Base-by-base conservation (phyloP, 1,140 invertebrate species). In the Melitaea cinxia region DNA sequence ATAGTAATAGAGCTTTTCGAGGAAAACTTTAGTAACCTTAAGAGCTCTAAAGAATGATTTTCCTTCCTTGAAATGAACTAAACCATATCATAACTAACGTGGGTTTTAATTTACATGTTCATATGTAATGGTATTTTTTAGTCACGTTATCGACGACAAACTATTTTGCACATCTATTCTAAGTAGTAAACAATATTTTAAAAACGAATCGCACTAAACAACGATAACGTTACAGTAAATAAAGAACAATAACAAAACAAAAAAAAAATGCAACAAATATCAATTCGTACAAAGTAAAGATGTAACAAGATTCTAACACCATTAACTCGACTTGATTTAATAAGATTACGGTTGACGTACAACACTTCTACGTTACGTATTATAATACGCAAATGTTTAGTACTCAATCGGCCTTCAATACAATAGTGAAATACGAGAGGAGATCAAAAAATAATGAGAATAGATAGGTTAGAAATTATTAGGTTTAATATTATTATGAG, bases 311-410 rank as follows among this genome's bases (percentile, higher is more conserved):
- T 30, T 47, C 15, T 64, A 64, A 50, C 26, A 17, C n/a, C 24
- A 50, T 57, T 39, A 64, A 15, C 42, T 23, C 39, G 60, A 26
- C 33, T 55, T 10, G 39, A 24, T 49, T 50, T 64, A 57, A 69
- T 64, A 17, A 45, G 50, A 68, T 64, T 64, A 64, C 10, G 7
- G 19, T 56, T 42, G 47, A 37, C 58, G 47, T 60, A 37, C 28
- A 47, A 42, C n/a, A 24, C 47, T 26, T 33, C 33, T 26, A 26
- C 24, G 6, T 6, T 26, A 26, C 24, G 2, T 26, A 26, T 4
- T 6, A 26, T 26, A 26, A 26, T 26, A 26, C n/a, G n/a, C n/a
- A n/a, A n/a, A n/a, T n/a, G n/a, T n/a, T n/a, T n/a, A n/a, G n/a
- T n/a, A n/a, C n/a, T n/a, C n/a, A n/a, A n/a, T n/a, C n/a, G n/a